A percentile compares a stretch with the other conserved stretches of the same genome.
Conservation (phyloP, 2,888 invertebrate species). For the Melipona beecheii region DNA sequence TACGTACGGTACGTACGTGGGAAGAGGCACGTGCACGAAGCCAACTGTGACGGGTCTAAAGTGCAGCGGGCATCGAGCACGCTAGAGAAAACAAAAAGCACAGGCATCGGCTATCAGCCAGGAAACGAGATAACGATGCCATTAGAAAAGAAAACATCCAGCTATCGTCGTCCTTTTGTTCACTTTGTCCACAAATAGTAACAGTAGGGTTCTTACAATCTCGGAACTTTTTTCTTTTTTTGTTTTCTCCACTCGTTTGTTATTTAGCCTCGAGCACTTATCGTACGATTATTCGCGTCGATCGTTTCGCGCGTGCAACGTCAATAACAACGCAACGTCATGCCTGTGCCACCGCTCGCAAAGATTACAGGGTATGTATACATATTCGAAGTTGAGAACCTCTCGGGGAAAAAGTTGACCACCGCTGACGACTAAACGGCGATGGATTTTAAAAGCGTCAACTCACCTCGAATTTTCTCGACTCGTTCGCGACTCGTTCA, state of each 20-base stretch:
- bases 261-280: slow-evolving; percentile 14
- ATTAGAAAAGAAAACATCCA: slow-evolving; percentile 43
- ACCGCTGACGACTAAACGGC: background rate
- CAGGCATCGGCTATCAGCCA: slow-evolving; percentile 30
- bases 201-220: too few species aligned
- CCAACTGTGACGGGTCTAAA: slow-evolving; percentile 59
- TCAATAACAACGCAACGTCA: slow-evolving; percentile 5
- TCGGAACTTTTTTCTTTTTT: background rate
- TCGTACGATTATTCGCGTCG: background rate
- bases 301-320: slow-evolving; percentile 11
- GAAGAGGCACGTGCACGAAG: slow-evolving; percentile 45
- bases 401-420: background rate
- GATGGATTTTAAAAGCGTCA: too few species aligned
- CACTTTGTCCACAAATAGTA: background rate
- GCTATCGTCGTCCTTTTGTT: slow-evolving; percentile 17
- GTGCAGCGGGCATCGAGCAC: slow-evolving; percentile 38
- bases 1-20: slow-evolving; percentile 30
- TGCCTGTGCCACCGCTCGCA: too few species aligned
- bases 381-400: too few species aligned
- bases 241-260: slow-evolving; percentile 4
- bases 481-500: too few species aligned
- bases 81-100: slow-evolving; percentile 44
- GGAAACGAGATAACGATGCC: slow-evolving; percentile 50
- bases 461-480: too few species aligned
- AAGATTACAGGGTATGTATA: background rate